These are phyloP conservation scores for Pogonocichla stellata DNA, from an alignment of 2,113 vertebrate genomes.

Conservation along the genomic window DNA sequence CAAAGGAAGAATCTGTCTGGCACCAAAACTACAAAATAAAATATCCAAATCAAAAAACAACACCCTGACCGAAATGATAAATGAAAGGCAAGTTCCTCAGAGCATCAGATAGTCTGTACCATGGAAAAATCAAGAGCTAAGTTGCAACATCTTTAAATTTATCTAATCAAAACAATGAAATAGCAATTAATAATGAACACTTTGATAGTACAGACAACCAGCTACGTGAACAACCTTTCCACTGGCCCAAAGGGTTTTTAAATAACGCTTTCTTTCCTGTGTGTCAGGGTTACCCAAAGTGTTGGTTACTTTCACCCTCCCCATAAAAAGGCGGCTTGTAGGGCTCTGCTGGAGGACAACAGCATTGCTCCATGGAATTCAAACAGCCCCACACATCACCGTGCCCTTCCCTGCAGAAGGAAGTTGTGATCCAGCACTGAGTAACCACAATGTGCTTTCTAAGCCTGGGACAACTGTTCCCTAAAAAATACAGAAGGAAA, in stretches of 20 bases:
- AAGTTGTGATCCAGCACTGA: not conserved
- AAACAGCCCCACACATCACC: fast-evolving
- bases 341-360: not conserved
- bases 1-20: not conserved
- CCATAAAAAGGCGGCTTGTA: not conserved
- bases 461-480: not conserved
- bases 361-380: not conserved
- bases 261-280: not conserved
- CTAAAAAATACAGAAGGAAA: not conserved
- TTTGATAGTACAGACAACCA: conserved; percentile 22
- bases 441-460: not conserved
- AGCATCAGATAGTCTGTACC: conserved; percentile 57
- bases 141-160: conserved; percentile 66
- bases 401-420: not conserved
- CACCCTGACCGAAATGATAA: conserved; percentile 49
- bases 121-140: conserved; percentile 5
- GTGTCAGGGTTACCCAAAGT: not conserved
- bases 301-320: not conserved
- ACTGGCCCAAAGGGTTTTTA: not conserved
- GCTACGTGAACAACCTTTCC: not conserved
- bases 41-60: not conserved
- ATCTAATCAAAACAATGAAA: conserved; percentile 60
- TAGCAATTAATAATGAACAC: conserved; percentile 56
- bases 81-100: conserved; percentile 58
- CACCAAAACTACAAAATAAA: not conserved